These are phyloP conservation scores for Thalassaphorura encarpata DNA, from an alignment of 1,140 invertebrate genomes.

Conservation along the genomic window DNA sequence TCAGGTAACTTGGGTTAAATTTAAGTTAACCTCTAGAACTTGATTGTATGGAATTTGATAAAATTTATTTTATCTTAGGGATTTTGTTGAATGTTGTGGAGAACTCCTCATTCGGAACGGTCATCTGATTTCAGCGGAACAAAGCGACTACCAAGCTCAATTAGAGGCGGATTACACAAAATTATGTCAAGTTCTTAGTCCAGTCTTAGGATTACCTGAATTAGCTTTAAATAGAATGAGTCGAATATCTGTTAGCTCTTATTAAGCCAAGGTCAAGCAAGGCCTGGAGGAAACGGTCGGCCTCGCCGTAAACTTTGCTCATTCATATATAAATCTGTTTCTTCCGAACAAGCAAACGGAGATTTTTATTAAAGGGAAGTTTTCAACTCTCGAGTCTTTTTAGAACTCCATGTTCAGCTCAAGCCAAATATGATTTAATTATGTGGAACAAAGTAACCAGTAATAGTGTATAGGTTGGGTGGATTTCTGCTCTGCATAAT, in stretches of 20 bases:
- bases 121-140: conserved; percentile 27
- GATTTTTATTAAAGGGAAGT: no score
- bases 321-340: no score
- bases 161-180: conserved; percentile 23
- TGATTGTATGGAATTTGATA: not conserved
- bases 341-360: no score
- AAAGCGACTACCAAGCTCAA: conserved; percentile 28
- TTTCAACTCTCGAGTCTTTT: no score
- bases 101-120: conserved; percentile 29
- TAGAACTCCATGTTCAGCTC: no score
- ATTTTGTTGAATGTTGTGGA: conserved; percentile 33
- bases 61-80: conserved; percentile 15
- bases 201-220: conserved; percentile 25
- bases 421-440: no score
- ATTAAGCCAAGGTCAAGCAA: no score
- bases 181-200: conserved; percentile 23
- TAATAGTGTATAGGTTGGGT: no score
- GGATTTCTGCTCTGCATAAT: no score
- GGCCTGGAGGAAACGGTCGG: no score
- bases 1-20: conserved; percentile 18
- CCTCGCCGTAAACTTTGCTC: no score
- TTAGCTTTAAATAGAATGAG: conserved; percentile 31
- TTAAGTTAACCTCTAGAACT: not conserved
- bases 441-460: no score
- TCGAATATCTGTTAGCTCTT: conserved; percentile 30